Base-by-base conservation (phyloP, 2,797 vertebrate species). In the Anas bahamensis region DNA sequence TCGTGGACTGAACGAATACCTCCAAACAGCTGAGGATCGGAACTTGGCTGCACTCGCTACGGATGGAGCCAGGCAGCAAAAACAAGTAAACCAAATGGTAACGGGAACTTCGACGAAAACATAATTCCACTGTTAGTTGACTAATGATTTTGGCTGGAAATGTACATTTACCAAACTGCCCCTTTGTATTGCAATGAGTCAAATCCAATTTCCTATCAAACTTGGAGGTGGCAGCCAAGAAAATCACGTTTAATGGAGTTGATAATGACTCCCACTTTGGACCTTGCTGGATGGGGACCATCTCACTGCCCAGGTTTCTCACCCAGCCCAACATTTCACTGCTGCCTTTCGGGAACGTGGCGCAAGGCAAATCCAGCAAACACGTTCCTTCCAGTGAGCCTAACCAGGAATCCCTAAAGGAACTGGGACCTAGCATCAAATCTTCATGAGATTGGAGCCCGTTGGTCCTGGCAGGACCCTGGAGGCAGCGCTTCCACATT, bases 61-160 rank as follows among this genome's bases (percentile, higher is more conserved):
- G 71, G 95, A 88, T 35, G 41, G 88, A 95, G 86, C 89, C 93
- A 95, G 92, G 78, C 65, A 94, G 79, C 64, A 94, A 88, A 88
- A 82, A 5, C 63, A 72, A 59, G 69, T 35, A 86, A 95, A 94
- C 44, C 76, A 88, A 96, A 74, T 18, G 41, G 78, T 50, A 85
- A 80, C 64, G 22, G 28, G 70, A 93, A 89, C 79, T 48, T 80
- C 63, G 89, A 60, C 75, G 70, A 73, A 90, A 86, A 83, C 10
- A 29, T 74, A 28, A 90, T 86, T 86, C 83, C 74, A 68, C 68
- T 83, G 41, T n/a, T 65, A 55, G 88, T 26, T 78, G 82, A 64
- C 53, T 42, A 42, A 92, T 77, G 84, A 76, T 85, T 90, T 90
- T 94, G 91, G 73, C 94, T 79, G 76, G 84, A 93, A 83, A 87